Evolutionary conservation across 2,888 invertebrate species (phyloP).

Genomic region (Aquatica leii): DNA sequence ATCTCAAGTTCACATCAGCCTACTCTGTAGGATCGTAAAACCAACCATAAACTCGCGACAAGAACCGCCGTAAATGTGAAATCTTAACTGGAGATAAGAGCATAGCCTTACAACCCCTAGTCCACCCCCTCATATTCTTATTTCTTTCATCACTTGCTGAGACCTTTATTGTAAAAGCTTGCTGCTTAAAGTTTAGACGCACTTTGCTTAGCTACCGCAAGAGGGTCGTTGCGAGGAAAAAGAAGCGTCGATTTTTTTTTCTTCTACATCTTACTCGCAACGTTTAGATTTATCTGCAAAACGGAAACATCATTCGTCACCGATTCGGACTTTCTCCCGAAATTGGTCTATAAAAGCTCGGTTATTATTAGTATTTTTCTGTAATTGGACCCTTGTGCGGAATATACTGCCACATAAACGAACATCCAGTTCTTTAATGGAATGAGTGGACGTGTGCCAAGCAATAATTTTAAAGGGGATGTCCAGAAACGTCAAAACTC

Average conservation of each 20-base stretch:
- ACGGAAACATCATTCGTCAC: slow-evolving; percentile 13
- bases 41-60: slow-evolving; percentile 46
- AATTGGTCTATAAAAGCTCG: slow-evolving; percentile 25
- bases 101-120: slow-evolving; percentile 27
- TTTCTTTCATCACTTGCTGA: slow-evolving; percentile 37
- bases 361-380: slow-evolving; percentile 32
- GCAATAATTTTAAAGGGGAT: slow-evolving; percentile 10
- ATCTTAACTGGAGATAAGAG: slow-evolving; percentile 49
- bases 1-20: slow-evolving; percentile 31
- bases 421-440: slow-evolving; percentile 30
- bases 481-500: slow-evolving; percentile 9
- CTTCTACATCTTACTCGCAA: slow-evolving; percentile 12
- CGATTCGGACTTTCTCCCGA: slow-evolving; percentile 19
- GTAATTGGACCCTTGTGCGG: slow-evolving; percentile 28
- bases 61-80: slow-evolving; percentile 47
- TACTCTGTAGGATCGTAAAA: slow-evolving; percentile 44
- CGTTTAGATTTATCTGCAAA: slow-evolving; percentile 22
- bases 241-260: slow-evolving; percentile 15
- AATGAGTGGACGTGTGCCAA: slow-evolving; percentile 20
- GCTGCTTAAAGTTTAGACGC: slow-evolving; percentile 36
- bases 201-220: slow-evolving; percentile 31
- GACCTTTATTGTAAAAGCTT: slow-evolving; percentile 35
- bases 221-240: slow-evolving; percentile 25
- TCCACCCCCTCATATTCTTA: slow-evolving; percentile 31
- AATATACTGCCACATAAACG: slow-evolving; percentile 29